Evolutionary conservation across 1,140 invertebrate genomes (phyloP).

Genomic region (Drosophila neocordata): DNA sequence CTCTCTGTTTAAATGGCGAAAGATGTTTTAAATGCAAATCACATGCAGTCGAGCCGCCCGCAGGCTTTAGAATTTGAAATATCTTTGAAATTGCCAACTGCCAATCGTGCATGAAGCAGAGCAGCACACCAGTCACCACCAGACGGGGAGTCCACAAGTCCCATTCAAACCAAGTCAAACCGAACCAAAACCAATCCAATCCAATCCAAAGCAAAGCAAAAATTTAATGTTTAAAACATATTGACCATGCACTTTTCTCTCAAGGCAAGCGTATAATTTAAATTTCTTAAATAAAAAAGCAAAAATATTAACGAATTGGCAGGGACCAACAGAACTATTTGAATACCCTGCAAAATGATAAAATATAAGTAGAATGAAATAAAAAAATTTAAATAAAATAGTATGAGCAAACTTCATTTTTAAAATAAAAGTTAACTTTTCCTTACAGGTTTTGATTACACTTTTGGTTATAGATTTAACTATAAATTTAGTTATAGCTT

Average conservation of each 20-base stretch:
- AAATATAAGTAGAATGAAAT: too few relatives aligned
- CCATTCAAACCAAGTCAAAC: neutral
- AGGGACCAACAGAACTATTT: neutral
- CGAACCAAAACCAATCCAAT: conserved; percentile 25
- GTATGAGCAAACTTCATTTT: too few relatives aligned
- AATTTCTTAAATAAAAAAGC: conserved; percentile 66
- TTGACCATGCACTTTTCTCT: conserved; percentile 67
- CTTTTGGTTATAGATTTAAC: too few relatives aligned
- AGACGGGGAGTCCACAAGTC: neutral
- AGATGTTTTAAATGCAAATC: conserved; percentile 73
- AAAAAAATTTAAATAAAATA: too few relatives aligned
- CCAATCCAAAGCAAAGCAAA: conserved; percentile 30
- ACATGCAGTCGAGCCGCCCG: conserved; percentile 50
- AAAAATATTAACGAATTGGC: conserved; percentile 17
- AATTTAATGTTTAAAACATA: conserved; percentile 75
- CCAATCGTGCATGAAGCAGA: conserved; percentile 77
- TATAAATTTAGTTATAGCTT: too few relatives aligned
- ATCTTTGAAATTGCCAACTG: conserved; percentile 78
- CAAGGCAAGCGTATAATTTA: conserved; percentile 72
- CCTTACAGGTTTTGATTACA: too few relatives aligned
- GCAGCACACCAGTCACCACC: conserved; percentile 1
- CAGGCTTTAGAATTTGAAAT: conserved; percentile 70
- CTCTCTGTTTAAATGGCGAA: conserved; percentile 71
- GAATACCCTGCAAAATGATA: conserved; percentile 15
- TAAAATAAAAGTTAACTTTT: too few relatives aligned